Evolutionary conservation across 2,797 vertebrate species (phyloP), one percentile per base, ranked within the genome.

Genomic region (Siniperca undulata): DNA sequence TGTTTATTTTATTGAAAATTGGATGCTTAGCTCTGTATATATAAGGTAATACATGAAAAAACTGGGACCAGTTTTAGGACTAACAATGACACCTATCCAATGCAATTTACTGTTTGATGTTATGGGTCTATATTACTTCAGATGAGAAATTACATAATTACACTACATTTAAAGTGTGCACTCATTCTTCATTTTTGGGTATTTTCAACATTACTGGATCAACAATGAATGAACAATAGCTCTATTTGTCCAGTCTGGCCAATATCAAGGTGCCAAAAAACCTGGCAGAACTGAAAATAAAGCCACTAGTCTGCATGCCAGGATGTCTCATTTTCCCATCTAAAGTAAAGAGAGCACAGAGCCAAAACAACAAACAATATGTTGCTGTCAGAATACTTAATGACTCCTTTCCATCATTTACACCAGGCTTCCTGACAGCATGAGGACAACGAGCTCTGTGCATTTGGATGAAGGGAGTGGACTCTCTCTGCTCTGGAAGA

Each of bases 361-460:
- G 65, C 58, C 70, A 48, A 78, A 83, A 69, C 81, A 78, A 40
- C 58, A 76, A 69, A 72, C 72, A 69, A 65, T 59, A 66, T 56
- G 64, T 44, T 64, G 24, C 68, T 75, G 64, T 73, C 81, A 67
- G 56, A 76, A 80, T 73, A 76, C 77, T 59, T 69, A 73, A 56
- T 81, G 55, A 69, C 64, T 59, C 46, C 8, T 74, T 70, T 75
- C 61, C 56, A 50, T 68, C 72, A 58, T 75, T 68, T 76, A 12
- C 78, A 60, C 53, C 42, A 77, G 50, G 36, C 58, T 38, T 67
- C 27, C 42, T 77, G 79, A 81, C 78, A 66, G 79, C 59, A 60
- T 53, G 70, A 59, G 70, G 30, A 74, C 34, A 36, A 53, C 34
- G 10, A 16, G 36, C 24, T 65, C 17, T 30, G 34, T 59, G 65